Base-by-base conservation (phyloP, 2,797 vertebrate genomes). In the Morelia viridis region DNA sequence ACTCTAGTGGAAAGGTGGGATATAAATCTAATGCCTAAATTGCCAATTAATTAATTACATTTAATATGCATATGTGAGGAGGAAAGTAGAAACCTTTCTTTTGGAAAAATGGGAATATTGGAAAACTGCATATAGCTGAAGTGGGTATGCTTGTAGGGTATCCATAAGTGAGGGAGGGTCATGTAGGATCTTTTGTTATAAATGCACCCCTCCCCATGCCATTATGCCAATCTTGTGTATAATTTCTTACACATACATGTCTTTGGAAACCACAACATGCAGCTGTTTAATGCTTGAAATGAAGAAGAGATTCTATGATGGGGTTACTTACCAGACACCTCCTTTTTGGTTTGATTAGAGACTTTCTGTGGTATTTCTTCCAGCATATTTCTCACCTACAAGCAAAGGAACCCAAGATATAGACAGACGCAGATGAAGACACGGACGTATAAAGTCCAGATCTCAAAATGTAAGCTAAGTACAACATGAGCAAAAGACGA, bases 261-360 rank as follows among this genome's bases (percentile, higher is more conserved):
- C 9, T 89, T 60, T 89, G 28, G 56, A 76, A 60, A 4, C 4
- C 57, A 56, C 53, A 89, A 31, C 61, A 50, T 64, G 7, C 46
- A 50, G 4, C 7, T 53, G 50, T 2, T 10, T 22, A 71, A 15
- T 15, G 19, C 68, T 41, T 28, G 62, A 93, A 61, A 85, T 12
- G 19, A 35, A 41, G 0, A 76, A 71, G 31, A 58, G 0, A 1
- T 86, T 41, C 60, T 10, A 19, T 71, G 22, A 58, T 41, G 88
- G 68, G 84, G 31, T 56, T 84, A 95, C 98, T 98, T 94, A 99
- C 98, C 93, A 88, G 96, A 60, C 90, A 98, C 97, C 3, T 95
- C 15, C 0, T 92, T 62, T 83, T 41, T 93, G 46, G 98, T 97
- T 35, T 97, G 96, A 64, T 97, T 95, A 85, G 96, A 96, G 71